Conservation (phyloP, 2,113 vertebrate genomes). For the Hippocampus zosterae region DNA sequence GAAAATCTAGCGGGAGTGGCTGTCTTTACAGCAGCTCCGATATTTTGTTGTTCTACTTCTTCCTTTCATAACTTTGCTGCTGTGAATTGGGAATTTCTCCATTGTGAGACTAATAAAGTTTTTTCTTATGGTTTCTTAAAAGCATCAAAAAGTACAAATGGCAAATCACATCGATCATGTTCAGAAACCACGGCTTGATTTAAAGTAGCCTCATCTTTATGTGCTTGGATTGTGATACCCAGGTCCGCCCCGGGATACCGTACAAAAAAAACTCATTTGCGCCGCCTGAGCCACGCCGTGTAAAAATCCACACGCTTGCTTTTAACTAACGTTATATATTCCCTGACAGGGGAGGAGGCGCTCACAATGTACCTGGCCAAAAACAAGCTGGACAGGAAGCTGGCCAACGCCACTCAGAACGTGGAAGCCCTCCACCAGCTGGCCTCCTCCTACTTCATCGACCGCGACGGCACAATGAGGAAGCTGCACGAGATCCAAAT, state of each 20-base stretch:
- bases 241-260: background rate
- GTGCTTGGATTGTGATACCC: too few species aligned
- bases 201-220: too few species aligned
- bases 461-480: conserved; percentile 97
- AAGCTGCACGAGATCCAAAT: conserved; percentile 98
- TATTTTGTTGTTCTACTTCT: too few species aligned
- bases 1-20: too few species aligned
- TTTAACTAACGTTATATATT: background rate
- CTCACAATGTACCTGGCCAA: conserved; percentile 99
- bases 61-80: too few species aligned
- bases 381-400: conserved; percentile 90
- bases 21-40: too few species aligned
- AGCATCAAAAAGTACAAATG: too few species aligned
- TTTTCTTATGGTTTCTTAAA: too few species aligned
- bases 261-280: background rate
- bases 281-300: background rate
- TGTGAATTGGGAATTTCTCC: too few species aligned
- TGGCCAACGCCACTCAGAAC: conserved; percentile 88
- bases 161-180: too few species aligned
- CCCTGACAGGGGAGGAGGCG: conserved; percentile 87
- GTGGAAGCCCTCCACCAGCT: conserved; percentile 96
- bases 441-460: conserved; percentile 97
- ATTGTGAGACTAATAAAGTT: too few species aligned
- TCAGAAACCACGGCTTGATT: too few species aligned
- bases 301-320: background rate